Base-by-base conservation (phyloP, 53 echinoderm and acorn worm species). In the Paelopatides confundens region DNA sequence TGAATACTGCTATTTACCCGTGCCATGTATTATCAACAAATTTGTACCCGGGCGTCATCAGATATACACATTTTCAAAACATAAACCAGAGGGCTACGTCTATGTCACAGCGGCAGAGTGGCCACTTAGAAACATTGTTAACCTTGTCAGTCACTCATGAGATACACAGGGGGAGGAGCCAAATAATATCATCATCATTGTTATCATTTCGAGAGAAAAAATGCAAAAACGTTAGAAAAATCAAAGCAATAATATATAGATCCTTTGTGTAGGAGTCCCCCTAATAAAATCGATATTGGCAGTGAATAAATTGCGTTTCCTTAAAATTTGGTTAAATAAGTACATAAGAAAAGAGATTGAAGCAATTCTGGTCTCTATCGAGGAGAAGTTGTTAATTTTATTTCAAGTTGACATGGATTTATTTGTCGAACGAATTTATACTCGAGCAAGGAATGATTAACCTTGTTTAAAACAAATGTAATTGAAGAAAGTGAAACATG, bases 91-190 rank as follows among this genome's bases (percentile, higher is more conserved):
- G 18, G 58, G 58, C 58, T 18, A 58, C 58, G 58, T 58, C 18
- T 15, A 58, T 58, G 58, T 58, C 58, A 58, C n/a, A 58, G n/a
- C 58, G 58, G 58, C 46, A 46, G 46, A 39, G 40, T 39, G 74
- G 74, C 38, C 74, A 74, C 74, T 74, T 74, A 17, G 21, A 74
- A 74, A 43, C 74, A 21, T 74, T 74, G n/a, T 74, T 74, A 74
- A 74, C 74, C 74, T 74, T 74, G 74, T 74, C 74, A 74, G 39
- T 74, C 74, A 46, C 26, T 43, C 9, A 28, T 12, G 43, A n/a
- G 40, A 74, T 28, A 67, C 29, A 31, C 8, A 29, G 67, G 67
- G 67, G 67, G 67, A 35, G 67, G 35, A 67, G 31, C 24, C 67
- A n/a, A 31, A 31, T 67, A 30, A 0, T 43, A 10, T 7, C 43